phyloP scores from a whole-genome alignment of 2,888 invertebrate species.

The Scelioninae gen. 1 region DNA sequence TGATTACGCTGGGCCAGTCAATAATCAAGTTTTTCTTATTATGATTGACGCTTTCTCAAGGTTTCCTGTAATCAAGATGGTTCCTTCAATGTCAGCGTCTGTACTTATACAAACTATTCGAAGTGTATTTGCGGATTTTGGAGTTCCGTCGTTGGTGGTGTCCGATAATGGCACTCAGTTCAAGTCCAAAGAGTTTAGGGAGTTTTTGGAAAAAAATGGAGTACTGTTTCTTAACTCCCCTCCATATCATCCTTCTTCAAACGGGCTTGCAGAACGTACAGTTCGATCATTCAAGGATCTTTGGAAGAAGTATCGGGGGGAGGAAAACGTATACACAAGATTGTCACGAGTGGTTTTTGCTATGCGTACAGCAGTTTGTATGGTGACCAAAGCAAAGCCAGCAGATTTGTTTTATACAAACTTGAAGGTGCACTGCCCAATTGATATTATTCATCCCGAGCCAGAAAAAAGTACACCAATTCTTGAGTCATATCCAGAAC shows the following conservation, averaged over 20 bases:
- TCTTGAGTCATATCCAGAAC: too few species aligned
- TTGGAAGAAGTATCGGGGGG: too few species aligned
- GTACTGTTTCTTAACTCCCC: too few species aligned
- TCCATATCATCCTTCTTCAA: too few species aligned
- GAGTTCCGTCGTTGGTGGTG: neutral
- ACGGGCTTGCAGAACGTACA: too few species aligned
- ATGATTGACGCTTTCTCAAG: constrained; percentile 27
- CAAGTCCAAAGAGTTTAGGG: constrained; percentile 3
- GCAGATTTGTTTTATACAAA: neutral
- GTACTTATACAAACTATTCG: neutral
- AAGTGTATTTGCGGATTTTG: constrained; percentile 22
- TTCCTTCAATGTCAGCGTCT: constrained; percentile 30
- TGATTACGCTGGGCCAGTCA: constrained; percentile 29
- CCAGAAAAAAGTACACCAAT: too few species aligned
- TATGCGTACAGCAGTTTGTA: too few species aligned
- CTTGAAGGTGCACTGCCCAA: neutral
- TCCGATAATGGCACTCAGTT: constrained; percentile 28
- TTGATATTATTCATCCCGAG: too few species aligned
- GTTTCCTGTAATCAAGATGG: constrained; percentile 19
- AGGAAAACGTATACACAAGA: too few species aligned
- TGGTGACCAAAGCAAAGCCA: too few species aligned
- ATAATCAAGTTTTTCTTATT: constrained; percentile 14
- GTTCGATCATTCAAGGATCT: too few species aligned
- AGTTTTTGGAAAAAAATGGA: neutral
- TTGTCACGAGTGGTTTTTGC: too few species aligned